phyloP scores from a whole-genome alignment of 1,140 invertebrate genomes.

The Paraescarpia echinospica region DNA sequence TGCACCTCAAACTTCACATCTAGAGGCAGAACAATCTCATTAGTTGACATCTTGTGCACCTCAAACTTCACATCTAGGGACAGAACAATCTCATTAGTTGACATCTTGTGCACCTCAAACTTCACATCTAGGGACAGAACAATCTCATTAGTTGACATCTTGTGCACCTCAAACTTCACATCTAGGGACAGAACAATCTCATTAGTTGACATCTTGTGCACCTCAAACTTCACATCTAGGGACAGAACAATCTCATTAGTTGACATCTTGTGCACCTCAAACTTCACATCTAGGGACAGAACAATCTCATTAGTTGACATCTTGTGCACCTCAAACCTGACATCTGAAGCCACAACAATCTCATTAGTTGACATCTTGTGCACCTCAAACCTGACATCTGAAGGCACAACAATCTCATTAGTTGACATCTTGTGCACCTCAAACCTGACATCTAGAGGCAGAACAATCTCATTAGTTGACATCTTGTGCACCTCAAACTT shows the following conservation, averaged over 20 bases:
- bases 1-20: conserved; percentile 54
- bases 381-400: conserved; percentile 52
- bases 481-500: conserved; percentile 55
- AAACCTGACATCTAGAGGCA: conserved; percentile 51
- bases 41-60: conserved; percentile 54
- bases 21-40: too few species aligned
- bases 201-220: conserved; percentile 55
- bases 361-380: too few species aligned
- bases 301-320: too few species aligned
- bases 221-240: conserved; percentile 52
- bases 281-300: conserved; percentile 51
- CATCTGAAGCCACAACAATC: too few species aligned
- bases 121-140: conserved; percentile 50
- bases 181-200: too few species aligned
- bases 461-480: too few species aligned
- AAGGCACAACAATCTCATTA: too few species aligned
- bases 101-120: conserved; percentile 55
- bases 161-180: conserved; percentile 53
- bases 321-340: conserved; percentile 53
- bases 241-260: too few species aligned
- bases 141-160: too few species aligned
- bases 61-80: conserved; percentile 53
- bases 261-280: conserved; percentile 55
- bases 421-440: conserved; percentile 55
- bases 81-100: too few species aligned